Evolutionary conservation across 2,113 vertebrate genomes (phyloP), one percentile per base, ranked within the genome.

Genomic region (Microcebus griseorufus): DNA sequence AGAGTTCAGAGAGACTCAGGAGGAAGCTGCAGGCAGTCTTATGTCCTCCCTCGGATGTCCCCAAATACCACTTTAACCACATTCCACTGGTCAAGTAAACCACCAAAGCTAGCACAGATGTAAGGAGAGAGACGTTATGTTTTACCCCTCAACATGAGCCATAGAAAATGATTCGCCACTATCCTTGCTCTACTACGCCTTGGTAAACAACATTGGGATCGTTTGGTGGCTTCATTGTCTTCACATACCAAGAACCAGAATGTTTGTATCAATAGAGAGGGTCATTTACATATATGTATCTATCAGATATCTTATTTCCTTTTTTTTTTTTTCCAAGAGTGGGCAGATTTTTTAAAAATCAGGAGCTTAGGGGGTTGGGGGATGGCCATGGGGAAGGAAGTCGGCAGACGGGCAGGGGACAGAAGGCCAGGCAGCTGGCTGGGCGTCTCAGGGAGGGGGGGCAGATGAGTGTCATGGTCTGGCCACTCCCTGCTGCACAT

Each of bases 401-500:
- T 89, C 53, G 93, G 88, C 79, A 14, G 32, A 60, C 69, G 70
- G 72, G 79, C 83, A 80, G 91, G 76, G 96, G 96, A 95, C 93
- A 94, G 82, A 90, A 65, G 95, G 96, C 96, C 58, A 88, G 97
- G 98, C 98, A 98, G 98, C 64, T 0, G 90, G 82, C 90, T 32
- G 87, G 88, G 97, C 96, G 95, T 83, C 91, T 34, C 92, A 70
- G 79, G 95, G 94, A 73, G 95, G 37, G 37, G 91, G 90, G 78
- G 79, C 86, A 94, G 97, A 83, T 97, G 98, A 93, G 97, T 97
- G 98, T 98, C 98, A 97, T 97, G 97, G 96, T 78, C 94, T 37
- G 94, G 88, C 89, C 70, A 48, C 93, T 91, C 86, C 92, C 96
- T 45, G 82, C 96, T 20, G 92, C 93, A 90, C 88, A 48, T 97